Base-by-base conservation (phyloP, 1,140 invertebrate genomes). In the Papilio xuthus region DNA sequence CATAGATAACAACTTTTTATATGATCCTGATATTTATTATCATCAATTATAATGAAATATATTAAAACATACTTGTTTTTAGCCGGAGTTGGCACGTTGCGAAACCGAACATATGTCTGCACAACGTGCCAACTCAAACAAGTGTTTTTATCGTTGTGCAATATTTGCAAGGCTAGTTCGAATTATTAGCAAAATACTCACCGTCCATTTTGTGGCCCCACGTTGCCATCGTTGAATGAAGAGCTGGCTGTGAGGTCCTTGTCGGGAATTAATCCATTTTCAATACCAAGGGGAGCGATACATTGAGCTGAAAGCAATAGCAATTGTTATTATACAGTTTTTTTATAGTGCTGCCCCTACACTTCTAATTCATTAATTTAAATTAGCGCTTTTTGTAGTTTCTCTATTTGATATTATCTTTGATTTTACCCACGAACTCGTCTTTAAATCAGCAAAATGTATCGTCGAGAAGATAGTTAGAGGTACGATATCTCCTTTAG, bases 151-250 rank as follows among this genome's bases (percentile, higher is more conserved):
- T 12, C 26, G 26, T 12, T 26, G 56, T 23, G 23, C 56, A 26
- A 28, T 67, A 28, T 32, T 67, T 6, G 26, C 60, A 6, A 28
- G 1, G 26, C 12, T 67, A 67, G 28, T 6, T 32, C 8, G 13
- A 18, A 23, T 53, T 70, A 26, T 56, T 13, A n/a, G 41, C 69
- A 79, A 32, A 15, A 78, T 79, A 94, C 95, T 95, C 95, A 98
- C 98, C 98, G 97, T 85, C 97, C 97, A 94, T 98, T 98, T 89
- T 98, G 97, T 20, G 98, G 98, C 63, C 98, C 98, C 73, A 98
- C 97, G 88, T 97, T 98, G 89, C 97, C 97, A 84, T 96, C 96
- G 92, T 98, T 97, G 94, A 98, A 98, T 42, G 97, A 98, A 63
- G 97, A 98, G 82, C 97, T 98, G 80, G 98, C 98, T 15, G 96